A percentile compares a stretch with the other conserved stretches of the same genome.
These are phyloP conservation scores for Battus philenor DNA, from an alignment of 1,140 invertebrate genomes.

Conservation along the genomic window DNA sequence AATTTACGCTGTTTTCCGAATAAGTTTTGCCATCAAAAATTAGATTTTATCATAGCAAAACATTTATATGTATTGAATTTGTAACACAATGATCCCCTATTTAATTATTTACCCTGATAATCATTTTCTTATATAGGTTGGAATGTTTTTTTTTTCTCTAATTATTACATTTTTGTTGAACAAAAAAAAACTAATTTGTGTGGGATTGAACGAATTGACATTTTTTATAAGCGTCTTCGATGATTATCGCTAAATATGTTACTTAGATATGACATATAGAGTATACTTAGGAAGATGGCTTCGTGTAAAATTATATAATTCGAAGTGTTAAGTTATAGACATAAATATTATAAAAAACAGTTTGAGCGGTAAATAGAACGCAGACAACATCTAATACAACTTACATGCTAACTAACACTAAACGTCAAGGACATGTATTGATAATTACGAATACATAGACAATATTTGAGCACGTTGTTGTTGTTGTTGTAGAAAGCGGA, in stretches of 20 bases:
- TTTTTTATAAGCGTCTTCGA: no score
- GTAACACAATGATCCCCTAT: no score
- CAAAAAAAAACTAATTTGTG: no score
- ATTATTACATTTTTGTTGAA: no score
- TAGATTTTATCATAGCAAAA: background rate
- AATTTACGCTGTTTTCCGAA: constrained; percentile 5
- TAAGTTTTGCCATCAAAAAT: background rate
- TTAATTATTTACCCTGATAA: no score
- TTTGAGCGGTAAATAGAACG: background rate
- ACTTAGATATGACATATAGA: background rate
- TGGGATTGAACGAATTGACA: no score
- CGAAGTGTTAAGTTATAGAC: background rate
- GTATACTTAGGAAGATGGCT: background rate
- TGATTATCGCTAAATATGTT: no score
- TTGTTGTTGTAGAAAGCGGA: no score
- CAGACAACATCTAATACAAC: background rate
- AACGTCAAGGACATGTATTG: background rate
- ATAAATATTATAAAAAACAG: background rate
- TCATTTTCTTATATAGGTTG: no score
- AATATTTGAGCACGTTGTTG: constrained; percentile 4
- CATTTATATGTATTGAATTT: background rate
- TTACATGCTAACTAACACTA: constrained; percentile 1
- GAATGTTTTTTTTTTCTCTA: no score
- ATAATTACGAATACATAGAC: background rate
- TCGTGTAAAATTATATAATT: background rate